Evolutionary conservation across 2,797 vertebrate genomes (phyloP).

Genomic region (Falco biarmicus): DNA sequence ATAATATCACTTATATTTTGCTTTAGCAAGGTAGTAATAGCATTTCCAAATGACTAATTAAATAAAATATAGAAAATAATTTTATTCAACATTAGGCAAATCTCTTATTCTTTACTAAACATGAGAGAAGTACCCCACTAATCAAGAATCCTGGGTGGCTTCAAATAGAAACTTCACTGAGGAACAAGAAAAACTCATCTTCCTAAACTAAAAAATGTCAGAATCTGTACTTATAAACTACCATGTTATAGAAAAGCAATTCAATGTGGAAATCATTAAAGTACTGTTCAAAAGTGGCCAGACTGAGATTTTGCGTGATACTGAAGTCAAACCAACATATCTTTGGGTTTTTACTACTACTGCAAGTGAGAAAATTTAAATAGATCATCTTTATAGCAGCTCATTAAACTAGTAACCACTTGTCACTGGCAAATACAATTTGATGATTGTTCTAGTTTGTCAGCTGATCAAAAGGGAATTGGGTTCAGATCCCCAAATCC

Average conservation of each 20-base stretch:
- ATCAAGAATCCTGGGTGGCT: not conserved
- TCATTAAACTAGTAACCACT: not conserved
- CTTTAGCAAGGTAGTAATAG: not conserved
- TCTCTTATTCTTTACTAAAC: not conserved
- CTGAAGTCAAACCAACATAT: not conserved
- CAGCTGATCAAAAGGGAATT: too few species aligned
- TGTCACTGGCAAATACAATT: not conserved
- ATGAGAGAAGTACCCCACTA: slow-evolving; percentile 25
- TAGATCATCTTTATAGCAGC: not conserved
- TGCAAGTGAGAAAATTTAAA: slow-evolving; percentile 31
- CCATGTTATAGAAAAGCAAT: not conserved
- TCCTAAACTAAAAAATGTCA: not conserved
- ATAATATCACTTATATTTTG: not conserved
- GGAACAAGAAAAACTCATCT: not conserved
- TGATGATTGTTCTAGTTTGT: not conserved
- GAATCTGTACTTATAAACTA: not conserved
- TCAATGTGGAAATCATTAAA: not conserved
- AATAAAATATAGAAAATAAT: not conserved
- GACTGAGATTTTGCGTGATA: not conserved
- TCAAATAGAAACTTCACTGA: not conserved
- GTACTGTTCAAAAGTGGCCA: not conserved
- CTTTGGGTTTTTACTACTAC: not conserved
- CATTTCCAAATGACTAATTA: slow-evolving; percentile 8
- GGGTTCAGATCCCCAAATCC: too few species aligned
- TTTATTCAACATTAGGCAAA: slow-evolving; percentile 6